Conservation (phyloP, 2,113 vertebrate genomes). For the Hucho hucho region DNA sequence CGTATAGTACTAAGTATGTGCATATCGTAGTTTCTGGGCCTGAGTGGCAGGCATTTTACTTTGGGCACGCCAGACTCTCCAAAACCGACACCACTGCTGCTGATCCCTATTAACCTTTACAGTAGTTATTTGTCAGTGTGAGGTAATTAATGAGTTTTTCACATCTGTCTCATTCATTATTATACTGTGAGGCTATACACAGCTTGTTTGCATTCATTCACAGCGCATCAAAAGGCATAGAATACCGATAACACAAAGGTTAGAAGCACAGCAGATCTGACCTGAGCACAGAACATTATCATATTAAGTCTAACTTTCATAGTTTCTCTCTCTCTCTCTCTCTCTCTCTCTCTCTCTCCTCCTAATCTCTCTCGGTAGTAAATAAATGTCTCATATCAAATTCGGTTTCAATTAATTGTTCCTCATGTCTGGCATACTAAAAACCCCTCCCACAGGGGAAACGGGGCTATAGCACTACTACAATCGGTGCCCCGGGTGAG, state of each 20-base stretch:
- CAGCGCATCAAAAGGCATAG: conserved; percentile 36
- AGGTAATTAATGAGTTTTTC: conserved; percentile 7
- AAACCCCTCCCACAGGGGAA: conserved; percentile 7
- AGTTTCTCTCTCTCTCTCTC: background rate
- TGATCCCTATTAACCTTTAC: no score
- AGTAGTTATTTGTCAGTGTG: conserved; percentile 26
- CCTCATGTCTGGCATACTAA: conserved; percentile 18
- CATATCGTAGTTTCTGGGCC: no score
- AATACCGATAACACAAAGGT: conserved; percentile 28
- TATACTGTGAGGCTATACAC: conserved; percentile 10
- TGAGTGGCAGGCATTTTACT: no score
- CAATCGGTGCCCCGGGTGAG: background rate
- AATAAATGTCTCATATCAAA: conserved; percentile 37
- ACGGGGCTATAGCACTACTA: background rate
- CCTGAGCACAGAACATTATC: conserved; percentile 27
- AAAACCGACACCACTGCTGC: no score
- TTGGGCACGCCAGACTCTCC: no score
- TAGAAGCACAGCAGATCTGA: conserved; percentile 32
- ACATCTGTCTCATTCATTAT: conserved; percentile 25
- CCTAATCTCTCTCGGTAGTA: conserved; percentile 16
- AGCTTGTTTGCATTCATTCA: conserved; percentile 32
- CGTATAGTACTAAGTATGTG: no score
- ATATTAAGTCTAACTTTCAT: conserved; percentile 40
- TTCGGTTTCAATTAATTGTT: conserved; percentile 41
- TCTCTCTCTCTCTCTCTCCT: conserved; percentile 13